Conservation (phyloP, 2,888 invertebrate species). For the Conops quadrifasciatus region DNA sequence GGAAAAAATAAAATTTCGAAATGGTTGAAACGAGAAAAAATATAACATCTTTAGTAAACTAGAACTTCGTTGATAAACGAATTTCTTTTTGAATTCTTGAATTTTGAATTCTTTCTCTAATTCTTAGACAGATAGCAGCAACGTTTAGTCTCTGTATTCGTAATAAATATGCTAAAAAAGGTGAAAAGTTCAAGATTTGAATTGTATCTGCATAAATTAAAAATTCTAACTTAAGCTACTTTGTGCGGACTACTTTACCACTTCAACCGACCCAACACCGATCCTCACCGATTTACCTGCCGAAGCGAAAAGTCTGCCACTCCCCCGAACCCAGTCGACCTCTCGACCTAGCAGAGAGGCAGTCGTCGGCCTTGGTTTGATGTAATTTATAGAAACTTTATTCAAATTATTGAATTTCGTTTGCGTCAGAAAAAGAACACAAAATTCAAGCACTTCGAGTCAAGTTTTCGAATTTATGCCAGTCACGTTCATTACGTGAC, state of each 20-base stretch:
- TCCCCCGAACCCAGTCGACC: too few relatives aligned
- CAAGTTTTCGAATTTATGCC: background rate
- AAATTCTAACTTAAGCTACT: background rate
- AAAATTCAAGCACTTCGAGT: background rate
- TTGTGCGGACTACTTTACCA: background rate
- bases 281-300: too few relatives aligned
- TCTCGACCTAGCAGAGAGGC: background rate
- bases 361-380: slow-evolving; percentile 40
- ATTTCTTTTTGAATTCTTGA: too few relatives aligned
- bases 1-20: too few relatives aligned
- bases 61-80: background rate
- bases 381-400: slow-evolving; percentile 40
- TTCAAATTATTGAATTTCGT: slow-evolving; percentile 34
- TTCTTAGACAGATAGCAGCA: too few relatives aligned
- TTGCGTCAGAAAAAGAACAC: background rate
- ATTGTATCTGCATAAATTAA: background rate
- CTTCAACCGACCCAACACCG: too few relatives aligned
- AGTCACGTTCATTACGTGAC: slow-evolving; percentile 26
- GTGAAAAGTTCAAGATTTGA: too few relatives aligned
- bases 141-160: too few relatives aligned
- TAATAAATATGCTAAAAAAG: background rate
- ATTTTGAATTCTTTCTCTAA: too few relatives aligned
- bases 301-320: too few relatives aligned
- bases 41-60: too few relatives aligned
- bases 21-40: too few relatives aligned